Evolutionary conservation across 1,140 invertebrate genomes (phyloP).

Genomic region (Drosophila rufa): DNA sequence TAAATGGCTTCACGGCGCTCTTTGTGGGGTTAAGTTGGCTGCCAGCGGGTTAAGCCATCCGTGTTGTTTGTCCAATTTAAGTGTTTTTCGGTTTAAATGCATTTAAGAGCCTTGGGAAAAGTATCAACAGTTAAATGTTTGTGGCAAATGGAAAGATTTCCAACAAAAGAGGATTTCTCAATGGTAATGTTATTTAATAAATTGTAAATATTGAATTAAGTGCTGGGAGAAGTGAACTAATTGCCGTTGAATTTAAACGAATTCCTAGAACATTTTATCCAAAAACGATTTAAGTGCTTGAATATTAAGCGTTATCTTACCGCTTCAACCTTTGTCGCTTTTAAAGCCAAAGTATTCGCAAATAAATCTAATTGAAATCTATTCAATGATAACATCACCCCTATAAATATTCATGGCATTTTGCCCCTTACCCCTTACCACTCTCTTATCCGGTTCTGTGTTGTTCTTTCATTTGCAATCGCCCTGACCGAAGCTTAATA

Average conservation of each 20-base stretch:
- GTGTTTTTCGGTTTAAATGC: conserved; percentile 57
- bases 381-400: conserved; percentile 42
- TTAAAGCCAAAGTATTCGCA: conserved; percentile 22
- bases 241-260: not conserved
- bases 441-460: conserved; percentile 10
- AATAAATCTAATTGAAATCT: conserved; percentile 56
- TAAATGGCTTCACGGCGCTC: conserved; percentile 53
- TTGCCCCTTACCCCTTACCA: not conserved
- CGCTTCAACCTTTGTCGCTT: conserved; percentile 1
- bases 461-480: conserved; percentile 55
- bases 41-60: conserved; percentile 30
- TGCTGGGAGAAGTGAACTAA: not conserved
- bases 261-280: not conserved
- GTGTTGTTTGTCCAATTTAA: conserved; percentile 56
- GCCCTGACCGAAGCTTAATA: conserved; percentile 24
- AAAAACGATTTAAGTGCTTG: not conserved
- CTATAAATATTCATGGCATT: conserved; percentile 46
- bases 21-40: conserved; percentile 12
- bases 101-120: conserved; percentile 40
- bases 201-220: conserved; percentile 33
- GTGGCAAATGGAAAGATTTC: conserved; percentile 21
- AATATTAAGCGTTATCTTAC: not conserved
- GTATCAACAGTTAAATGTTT: conserved; percentile 34
- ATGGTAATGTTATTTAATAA: conserved; percentile 28
- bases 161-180: not conserved